These are phyloP conservation scores for Onthophagus taurus DNA, from an alignment of 1,140 invertebrate genomes.

Conservation along the genomic window DNA sequence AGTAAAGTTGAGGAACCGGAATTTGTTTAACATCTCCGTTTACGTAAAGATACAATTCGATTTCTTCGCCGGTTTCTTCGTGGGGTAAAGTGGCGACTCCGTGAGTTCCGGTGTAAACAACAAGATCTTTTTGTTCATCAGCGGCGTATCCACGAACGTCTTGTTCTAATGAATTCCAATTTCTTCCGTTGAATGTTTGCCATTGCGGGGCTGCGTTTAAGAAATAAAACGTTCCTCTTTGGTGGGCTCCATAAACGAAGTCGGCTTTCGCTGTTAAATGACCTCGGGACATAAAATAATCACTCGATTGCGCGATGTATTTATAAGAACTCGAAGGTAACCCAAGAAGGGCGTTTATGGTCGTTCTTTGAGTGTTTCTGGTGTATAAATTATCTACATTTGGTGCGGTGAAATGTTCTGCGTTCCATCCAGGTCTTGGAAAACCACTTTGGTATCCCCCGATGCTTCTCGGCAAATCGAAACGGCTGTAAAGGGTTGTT, in stretches of 20 bases:
- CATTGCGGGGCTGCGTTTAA: slow-evolving; percentile 56
- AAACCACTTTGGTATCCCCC: slow-evolving; percentile 24
- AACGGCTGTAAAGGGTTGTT: slow-evolving; percentile 19
- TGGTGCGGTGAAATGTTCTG: slow-evolving; percentile 14
- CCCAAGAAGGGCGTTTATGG: slow-evolving; percentile 26
- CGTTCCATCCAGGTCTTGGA: slow-evolving; percentile 27
- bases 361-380: slow-evolving; percentile 22
- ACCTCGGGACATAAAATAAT: slow-evolving; percentile 47
- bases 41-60: slow-evolving; percentile 39
- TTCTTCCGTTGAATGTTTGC: slow-evolving; percentile 55
- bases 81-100: slow-evolving; percentile 40
- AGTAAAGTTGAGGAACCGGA: slow-evolving; percentile 48
- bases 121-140: slow-evolving; percentile 28
- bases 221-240: slow-evolving; percentile 51
- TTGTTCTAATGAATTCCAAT: slow-evolving; percentile 44
- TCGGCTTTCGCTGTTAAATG: slow-evolving; percentile 60
- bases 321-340: slow-evolving; percentile 22
- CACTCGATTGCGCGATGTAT: slow-evolving; percentile 23
- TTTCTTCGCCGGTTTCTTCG: slow-evolving; percentile 30
- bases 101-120: slow-evolving; percentile 44
- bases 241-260: slow-evolving; percentile 50
- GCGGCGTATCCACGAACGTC: slow-evolving; percentile 21
- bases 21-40: slow-evolving; percentile 33
- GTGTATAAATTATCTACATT: slow-evolving; percentile 27
- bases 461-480: slow-evolving; percentile 25